Percentiles rank a stretch among this genome's conserved stretches.
These are phyloP conservation scores for Bombyx mandarina DNA, from an alignment of 1,140 invertebrate species.

Conservation along the genomic window DNA sequence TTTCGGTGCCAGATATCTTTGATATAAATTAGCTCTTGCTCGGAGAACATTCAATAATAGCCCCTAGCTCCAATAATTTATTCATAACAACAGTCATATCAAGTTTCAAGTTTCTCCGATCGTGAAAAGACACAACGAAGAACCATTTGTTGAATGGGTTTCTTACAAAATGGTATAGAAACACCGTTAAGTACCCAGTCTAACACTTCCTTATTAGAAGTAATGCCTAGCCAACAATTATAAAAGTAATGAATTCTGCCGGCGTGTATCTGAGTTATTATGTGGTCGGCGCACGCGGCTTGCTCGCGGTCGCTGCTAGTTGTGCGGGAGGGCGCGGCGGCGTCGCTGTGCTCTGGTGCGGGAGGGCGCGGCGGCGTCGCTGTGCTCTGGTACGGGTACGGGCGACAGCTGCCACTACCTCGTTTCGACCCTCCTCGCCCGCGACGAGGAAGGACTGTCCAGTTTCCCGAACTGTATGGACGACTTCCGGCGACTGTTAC, in stretches of 20 bases:
- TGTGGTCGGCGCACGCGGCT: slow-evolving; percentile 14
- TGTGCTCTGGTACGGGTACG: slow-evolving; percentile 19
- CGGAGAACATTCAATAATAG: too few species aligned
- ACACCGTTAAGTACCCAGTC: slow-evolving; percentile 9
- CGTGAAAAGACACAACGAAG: too few species aligned
- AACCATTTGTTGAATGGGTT: too few species aligned
- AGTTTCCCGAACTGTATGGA: slow-evolving; percentile 17
- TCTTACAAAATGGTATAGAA: too few species aligned
- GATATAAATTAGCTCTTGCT: too few species aligned
- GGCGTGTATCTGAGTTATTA: slow-evolving; percentile 17
- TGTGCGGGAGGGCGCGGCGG: slow-evolving; percentile 22
- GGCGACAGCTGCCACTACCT: slow-evolving; percentile 32
- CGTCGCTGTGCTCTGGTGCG: slow-evolving; percentile 15
- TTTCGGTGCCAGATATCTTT: too few species aligned
- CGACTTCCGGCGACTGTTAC: neutral
- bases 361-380: slow-evolving; percentile 25
- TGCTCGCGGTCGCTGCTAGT: slow-evolving; percentile 20
- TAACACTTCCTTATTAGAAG: slow-evolving; percentile 17
- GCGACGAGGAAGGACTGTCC: slow-evolving; percentile 17
- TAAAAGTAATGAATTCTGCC: slow-evolving; percentile 17
- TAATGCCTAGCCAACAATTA: slow-evolving; percentile 20
- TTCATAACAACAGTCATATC: too few species aligned
- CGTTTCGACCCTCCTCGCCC: slow-evolving; percentile 13
- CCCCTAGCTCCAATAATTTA: too few species aligned
- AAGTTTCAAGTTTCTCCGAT: too few species aligned